phyloP scores from a whole-genome alignment of 2,797 vertebrate species.

The Carcharodon carcharias region DNA sequence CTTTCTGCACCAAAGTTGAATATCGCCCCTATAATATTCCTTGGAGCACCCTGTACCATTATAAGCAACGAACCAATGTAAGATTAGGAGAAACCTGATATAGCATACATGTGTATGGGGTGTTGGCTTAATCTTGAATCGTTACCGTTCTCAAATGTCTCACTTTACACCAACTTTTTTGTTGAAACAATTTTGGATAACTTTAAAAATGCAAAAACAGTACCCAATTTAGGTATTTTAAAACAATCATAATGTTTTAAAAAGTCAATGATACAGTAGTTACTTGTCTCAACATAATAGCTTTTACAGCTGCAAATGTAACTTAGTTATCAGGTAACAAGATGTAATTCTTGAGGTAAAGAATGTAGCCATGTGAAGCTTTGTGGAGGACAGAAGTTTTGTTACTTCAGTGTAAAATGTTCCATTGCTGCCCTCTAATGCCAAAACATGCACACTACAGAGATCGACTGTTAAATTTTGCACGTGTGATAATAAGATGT shows the following conservation, averaged over 20 bases:
- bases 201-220: neutral
- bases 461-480: neutral
- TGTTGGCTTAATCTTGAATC: neutral
- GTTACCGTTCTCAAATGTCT: neutral
- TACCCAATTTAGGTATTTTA: neutral
- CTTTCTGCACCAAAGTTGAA: neutral
- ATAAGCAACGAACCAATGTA: neutral
- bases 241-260: neutral
- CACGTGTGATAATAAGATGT: neutral
- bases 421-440: conserved; percentile 26
- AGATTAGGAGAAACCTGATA: neutral
- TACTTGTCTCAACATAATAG: neutral
- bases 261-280: neutral
- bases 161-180: neutral
- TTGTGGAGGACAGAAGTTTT: neutral
- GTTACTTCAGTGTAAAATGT: neutral
- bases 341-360: neutral
- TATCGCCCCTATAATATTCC: neutral
- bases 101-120: neutral
- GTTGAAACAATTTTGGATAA: neutral
- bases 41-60: neutral
- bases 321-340: neutral
- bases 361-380: neutral
- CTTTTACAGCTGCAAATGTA: neutral
- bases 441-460: neutral